These are phyloP conservation scores for Ditylenchus weischeri DNA, from an alignment of 2,888 invertebrate genomes.

Conservation along the genomic window DNA sequence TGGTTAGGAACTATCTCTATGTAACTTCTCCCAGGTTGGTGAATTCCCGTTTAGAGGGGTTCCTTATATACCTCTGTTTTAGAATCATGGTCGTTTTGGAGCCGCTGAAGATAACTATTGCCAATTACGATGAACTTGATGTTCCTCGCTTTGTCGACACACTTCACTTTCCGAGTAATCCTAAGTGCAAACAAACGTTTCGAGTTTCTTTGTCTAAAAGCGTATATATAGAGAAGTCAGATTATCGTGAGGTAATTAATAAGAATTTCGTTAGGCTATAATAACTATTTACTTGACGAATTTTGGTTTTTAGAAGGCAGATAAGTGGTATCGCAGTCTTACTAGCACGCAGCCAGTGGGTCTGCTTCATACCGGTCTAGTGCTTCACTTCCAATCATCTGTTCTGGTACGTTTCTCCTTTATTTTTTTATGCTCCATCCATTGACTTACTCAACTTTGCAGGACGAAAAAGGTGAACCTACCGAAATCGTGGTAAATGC, in stretches of 20 bases:
- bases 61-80: neutral
- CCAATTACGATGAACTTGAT: conserved; percentile 70
- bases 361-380: conserved; percentile 74
- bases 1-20: conserved; percentile 84
- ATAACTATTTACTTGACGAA: too few relatives aligned
- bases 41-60: conserved; percentile 48
- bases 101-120: conserved; percentile 79
- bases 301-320: conserved; percentile 64
- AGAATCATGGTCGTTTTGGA: conserved; percentile 89
- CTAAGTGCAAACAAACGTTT: conserved; percentile 69
- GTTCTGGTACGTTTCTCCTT: neutral
- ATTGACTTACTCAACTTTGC: neutral
- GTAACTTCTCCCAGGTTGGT: conserved; percentile 73
- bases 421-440: neutral
- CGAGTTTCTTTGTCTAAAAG: conserved; percentile 73
- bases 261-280: conserved; percentile 30
- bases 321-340: conserved; percentile 83
- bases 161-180: conserved; percentile 79
- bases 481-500: conserved; percentile 74
- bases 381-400: conserved; percentile 6
- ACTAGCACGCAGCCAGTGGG: conserved; percentile 83
- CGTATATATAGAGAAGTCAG: conserved; percentile 82
- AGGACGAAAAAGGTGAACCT: conserved; percentile 62
- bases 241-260: conserved; percentile 75
- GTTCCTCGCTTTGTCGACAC: conserved; percentile 65